Evolutionary conservation across 2,113 vertebrate species (phyloP).

Genomic region (Semnopithecus entellus): DNA sequence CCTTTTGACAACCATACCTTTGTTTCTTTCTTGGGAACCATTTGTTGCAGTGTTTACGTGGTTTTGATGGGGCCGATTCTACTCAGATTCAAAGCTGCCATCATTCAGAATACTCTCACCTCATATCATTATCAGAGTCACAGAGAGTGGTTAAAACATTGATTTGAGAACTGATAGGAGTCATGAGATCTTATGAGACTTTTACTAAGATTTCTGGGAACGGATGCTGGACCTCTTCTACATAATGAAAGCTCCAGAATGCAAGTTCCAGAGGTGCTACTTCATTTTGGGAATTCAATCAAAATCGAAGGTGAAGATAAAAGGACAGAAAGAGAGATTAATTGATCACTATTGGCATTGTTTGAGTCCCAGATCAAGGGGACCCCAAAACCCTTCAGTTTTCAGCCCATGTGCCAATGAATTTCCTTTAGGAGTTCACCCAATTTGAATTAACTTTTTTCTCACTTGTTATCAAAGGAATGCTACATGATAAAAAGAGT

Average conservation of each 20-base stretch:
- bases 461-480: not conserved
- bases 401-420: not conserved
- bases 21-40: not conserved
- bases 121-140: not conserved
- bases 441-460: not conserved
- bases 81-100: not conserved
- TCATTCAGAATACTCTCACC: not conserved
- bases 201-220: not conserved
- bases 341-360: not conserved
- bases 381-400: not conserved
- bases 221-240: not conserved
- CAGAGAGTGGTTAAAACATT: not conserved
- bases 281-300: not conserved
- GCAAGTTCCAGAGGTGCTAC: not conserved
- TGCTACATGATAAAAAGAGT: not conserved
- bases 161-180: not conserved
- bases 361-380: not conserved
- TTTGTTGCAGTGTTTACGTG: not conserved
- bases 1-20: not conserved
- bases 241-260: not conserved
- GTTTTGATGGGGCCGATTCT: not conserved
- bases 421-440: not conserved
- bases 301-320: not conserved
- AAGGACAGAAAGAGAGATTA: not conserved
- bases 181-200: not conserved